Percentiles rank a stretch among this genome's conserved stretches.
Conservation (phyloP, 1,140 invertebrate species). For the Archivesica marissinica region DNA sequence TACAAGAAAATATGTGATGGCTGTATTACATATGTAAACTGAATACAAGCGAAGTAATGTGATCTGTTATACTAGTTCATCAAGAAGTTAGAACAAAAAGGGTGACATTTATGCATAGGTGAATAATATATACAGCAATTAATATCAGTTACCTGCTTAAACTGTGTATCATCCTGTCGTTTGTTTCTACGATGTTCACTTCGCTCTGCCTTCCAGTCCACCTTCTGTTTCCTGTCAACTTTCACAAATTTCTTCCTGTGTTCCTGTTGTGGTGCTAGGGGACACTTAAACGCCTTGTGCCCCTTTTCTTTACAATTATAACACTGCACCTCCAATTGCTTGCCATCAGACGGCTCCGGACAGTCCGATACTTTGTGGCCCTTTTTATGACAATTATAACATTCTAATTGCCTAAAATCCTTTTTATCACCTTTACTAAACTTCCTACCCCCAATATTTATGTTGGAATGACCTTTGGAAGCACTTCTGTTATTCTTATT, state of each 20-base stretch:
- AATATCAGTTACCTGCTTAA: constrained; percentile 60
- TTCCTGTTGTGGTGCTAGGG: not conserved
- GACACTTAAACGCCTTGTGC: constrained; percentile 37
- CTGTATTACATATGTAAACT: too few species aligned
- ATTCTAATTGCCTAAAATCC: constrained; percentile 80
- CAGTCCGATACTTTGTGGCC: constrained; percentile 93
- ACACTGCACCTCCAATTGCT: constrained; percentile 67
- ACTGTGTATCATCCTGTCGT: constrained; percentile 58
- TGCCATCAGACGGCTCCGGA: constrained; percentile 86
- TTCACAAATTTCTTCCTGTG: constrained; percentile 23
- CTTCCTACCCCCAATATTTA: not conserved
- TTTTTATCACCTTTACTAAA: not conserved
- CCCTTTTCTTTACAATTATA: constrained; percentile 39
- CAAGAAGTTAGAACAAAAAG: too few species aligned
- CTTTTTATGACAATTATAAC: constrained; percentile 88
- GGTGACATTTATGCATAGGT: too few species aligned
- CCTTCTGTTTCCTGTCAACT: constrained; percentile 45
- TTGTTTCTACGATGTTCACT: constrained; percentile 67
- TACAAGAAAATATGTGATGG: too few species aligned
- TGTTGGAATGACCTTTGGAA: not conserved
- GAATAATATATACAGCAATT: too few species aligned
- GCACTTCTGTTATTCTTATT: not conserved
- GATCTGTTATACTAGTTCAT: too few species aligned
- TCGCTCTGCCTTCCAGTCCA: constrained; percentile 38
- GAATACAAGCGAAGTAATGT: too few species aligned